Evolutionary conservation across 2,113 vertebrate species (phyloP).

Genomic region (Mirza zaza): DNA sequence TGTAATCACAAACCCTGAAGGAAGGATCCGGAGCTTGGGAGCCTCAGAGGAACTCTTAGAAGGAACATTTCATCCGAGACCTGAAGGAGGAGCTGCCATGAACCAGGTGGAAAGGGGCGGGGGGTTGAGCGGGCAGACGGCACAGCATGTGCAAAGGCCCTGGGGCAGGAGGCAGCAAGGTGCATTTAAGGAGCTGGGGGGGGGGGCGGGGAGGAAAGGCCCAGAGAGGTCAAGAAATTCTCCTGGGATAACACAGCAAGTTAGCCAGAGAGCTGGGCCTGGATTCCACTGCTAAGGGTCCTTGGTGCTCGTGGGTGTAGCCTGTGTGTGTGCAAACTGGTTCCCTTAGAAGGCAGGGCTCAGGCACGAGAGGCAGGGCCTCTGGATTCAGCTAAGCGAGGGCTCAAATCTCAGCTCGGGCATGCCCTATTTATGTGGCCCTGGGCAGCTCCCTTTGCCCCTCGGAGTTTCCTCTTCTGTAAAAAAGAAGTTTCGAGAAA

Average conservation of each 20-base stretch:
- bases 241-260: not conserved
- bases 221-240: not conserved
- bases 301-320: accelerated
- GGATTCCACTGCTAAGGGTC: too few relatives aligned
- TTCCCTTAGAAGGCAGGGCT: not conserved
- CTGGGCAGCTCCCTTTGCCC: not conserved
- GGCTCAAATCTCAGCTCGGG: not conserved
- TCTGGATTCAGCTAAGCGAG: not conserved
- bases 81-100: not conserved
- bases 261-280: not conserved
- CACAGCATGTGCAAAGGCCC: not conserved
- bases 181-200: not conserved
- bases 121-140: accelerated
- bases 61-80: not conserved
- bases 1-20: not conserved
- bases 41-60: not conserved
- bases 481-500: not conserved
- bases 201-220: not conserved
- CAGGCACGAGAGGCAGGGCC: not conserved
- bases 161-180: not conserved
- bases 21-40: too few relatives aligned
- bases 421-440: not conserved
- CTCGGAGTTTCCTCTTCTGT: not conserved
- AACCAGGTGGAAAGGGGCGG: too few relatives aligned
- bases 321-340: not conserved